Evolutionary conservation across 2,113 vertebrate genomes (phyloP).

Genomic region (Urocolius indicus): DNA sequence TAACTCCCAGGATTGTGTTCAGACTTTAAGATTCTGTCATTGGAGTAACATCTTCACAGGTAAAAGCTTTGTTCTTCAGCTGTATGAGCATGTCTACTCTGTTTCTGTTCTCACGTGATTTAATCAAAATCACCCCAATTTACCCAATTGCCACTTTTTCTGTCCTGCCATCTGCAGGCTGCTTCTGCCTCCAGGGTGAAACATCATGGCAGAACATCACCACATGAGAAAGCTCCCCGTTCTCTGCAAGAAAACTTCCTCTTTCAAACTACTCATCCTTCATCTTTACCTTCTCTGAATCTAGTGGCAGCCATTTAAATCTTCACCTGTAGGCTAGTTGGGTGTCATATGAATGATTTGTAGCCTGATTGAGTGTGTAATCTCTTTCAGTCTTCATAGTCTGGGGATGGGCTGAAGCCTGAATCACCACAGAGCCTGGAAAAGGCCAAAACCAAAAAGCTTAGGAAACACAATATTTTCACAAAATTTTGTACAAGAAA

Average conservation of each 20-base stretch:
- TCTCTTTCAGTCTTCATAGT: not conserved
- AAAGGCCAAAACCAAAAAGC: not conserved
- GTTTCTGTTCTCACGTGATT: not conserved
- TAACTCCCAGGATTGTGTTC: not conserved
- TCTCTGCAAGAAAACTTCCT: not conserved
- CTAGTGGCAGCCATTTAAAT: not conserved
- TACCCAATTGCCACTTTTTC: not conserved
- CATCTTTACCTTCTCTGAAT: not conserved
- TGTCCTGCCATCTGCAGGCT: not conserved
- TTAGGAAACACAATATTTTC: not conserved
- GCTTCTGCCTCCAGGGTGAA: not conserved
- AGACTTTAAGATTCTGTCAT: not conserved
- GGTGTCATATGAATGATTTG: not conserved
- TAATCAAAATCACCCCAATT: not conserved
- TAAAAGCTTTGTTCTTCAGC: not conserved
- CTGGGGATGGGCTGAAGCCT: not conserved
- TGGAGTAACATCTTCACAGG: not conserved
- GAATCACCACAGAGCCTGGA: not conserved
- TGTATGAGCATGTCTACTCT: not conserved
- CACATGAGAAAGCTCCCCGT: fast-evolving
- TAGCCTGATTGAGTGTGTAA: not conserved
- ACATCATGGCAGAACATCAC: not conserved
- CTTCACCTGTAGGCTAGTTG: not conserved
- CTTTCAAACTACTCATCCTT: not conserved
- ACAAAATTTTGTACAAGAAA: not conserved